Percentiles rank a stretch among this genome's conserved stretches.
Conservation (phyloP, 1,140 invertebrate genomes). For the Cydia strobilella region DNA sequence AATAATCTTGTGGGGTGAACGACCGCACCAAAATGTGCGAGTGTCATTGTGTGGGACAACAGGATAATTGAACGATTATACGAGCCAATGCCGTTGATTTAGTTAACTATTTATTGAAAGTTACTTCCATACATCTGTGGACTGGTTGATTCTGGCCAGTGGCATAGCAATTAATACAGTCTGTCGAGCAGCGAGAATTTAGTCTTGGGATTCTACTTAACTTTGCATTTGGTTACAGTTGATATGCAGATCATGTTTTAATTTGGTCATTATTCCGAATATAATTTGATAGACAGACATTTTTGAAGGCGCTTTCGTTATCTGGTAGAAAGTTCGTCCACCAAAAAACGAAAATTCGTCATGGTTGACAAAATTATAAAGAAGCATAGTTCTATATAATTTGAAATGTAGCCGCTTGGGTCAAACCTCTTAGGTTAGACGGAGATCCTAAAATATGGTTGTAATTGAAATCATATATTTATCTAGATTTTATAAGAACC, state of each 20-base stretch:
- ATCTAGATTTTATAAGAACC: too few relatives aligned
- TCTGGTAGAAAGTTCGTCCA: too few relatives aligned
- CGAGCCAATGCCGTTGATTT: background rate
- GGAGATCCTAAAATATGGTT: too few relatives aligned
- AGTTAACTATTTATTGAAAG: slow-evolving; percentile 3
- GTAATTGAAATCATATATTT: too few relatives aligned
- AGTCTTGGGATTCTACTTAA: background rate
- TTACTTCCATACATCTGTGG: background rate
- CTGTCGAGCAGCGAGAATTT: background rate
- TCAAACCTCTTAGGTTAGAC: too few relatives aligned
- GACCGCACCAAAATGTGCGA: slow-evolving; percentile 27
- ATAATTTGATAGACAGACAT: too few relatives aligned
- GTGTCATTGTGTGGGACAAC: slow-evolving; percentile 26
- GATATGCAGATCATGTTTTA: background rate
- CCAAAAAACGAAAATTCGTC: too few relatives aligned
- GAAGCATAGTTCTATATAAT: too few relatives aligned
- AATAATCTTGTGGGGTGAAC: slow-evolving; percentile 5
- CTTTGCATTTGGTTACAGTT: background rate
- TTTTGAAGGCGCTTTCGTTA: too few relatives aligned
- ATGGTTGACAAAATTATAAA: too few relatives aligned
- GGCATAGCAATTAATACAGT: slow-evolving; percentile 10
- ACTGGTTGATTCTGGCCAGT: background rate
- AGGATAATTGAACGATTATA: slow-evolving; percentile 26
- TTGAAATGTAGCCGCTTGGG: too few relatives aligned
- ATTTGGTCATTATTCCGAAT: too few relatives aligned